Evolutionary conservation across 2,797 vertebrate genomes (phyloP), one percentile per base, ranked within the genome.

Genomic region (Iguana delicatissima): DNA sequence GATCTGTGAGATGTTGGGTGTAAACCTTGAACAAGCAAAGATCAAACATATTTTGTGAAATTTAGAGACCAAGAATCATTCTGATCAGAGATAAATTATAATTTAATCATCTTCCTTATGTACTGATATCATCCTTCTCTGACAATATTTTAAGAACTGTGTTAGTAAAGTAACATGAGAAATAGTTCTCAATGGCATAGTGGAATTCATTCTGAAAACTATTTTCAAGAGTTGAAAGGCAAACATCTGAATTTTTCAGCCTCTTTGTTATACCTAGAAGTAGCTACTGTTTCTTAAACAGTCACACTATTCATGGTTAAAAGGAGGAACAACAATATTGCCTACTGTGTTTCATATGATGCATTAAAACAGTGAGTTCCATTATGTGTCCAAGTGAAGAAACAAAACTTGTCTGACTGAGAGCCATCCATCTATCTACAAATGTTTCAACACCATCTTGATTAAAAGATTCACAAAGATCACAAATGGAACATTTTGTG

Each of bases 141-240:
- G 82, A 74, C 24, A 42, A 18, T 52, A 59, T 89, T 57, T 89
- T 74, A 38, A 52, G 42, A 89, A 69, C 10, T 50, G 81, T 83
- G 80, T 50, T 13, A 16, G 32, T 32, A 73, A 77, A 26, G 67
- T 52, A 73, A 85, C 32, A 42, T 12, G 52, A 67, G 73, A 79
- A 77, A 35, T 32, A 67, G 59, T 32, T 77, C 14, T 79, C n/a
- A 64, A 29, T 85, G 74, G 42, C 74, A 77, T 77, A 38, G 38
- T 77, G 83, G 88, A 59, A 62, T 24, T 38, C 79, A 55, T 77
- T 77, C 32, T 89, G 73, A 77, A 84, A 52, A 38, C 64, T 38
- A 42, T 20, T 67, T 77, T 79, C 73, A 67, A 35, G 20, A 0
- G 38, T 67, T 89, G 73, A 79, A 84, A 84, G 57, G 38, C 57